These are phyloP conservation scores for Drosophila punjabiensis DNA, from an alignment of 1,140 invertebrate species.

Conservation along the genomic window DNA sequence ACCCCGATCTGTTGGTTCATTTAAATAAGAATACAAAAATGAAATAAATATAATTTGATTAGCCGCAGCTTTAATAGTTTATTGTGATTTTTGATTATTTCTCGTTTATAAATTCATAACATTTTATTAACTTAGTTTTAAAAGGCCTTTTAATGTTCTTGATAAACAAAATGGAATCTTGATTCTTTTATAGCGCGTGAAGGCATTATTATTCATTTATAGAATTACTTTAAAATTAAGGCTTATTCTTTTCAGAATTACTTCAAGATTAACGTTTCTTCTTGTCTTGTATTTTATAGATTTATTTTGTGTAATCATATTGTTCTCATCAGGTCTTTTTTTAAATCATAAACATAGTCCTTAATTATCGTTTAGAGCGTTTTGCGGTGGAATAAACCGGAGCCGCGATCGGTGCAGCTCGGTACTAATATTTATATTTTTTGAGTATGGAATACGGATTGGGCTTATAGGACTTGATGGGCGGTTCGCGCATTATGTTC, in stretches of 20 bases:
- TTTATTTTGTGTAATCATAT: conserved; percentile 13
- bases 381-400: conserved; percentile 10
- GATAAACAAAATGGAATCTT: conserved; percentile 38
- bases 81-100: conserved; percentile 28
- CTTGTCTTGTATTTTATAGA: conserved; percentile 23
- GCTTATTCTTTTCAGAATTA: conserved; percentile 7
- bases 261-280: conserved; percentile 4
- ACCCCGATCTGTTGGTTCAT: neutral
- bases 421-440: conserved; percentile 72
- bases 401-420: conserved; percentile 22
- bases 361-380: conserved; percentile 43
- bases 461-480: conserved; percentile 79
- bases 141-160: conserved; percentile 37
- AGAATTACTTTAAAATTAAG: conserved; percentile 8
- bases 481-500: conserved; percentile 79
- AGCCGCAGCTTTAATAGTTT: conserved; percentile 34
- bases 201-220: conserved; percentile 31
- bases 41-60: conserved; percentile 4
- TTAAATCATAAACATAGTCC: conserved; percentile 48
- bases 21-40: neutral
- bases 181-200: conserved; percentile 24
- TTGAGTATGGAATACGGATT: conserved; percentile 76
- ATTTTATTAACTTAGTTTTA: conserved; percentile 42
- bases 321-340: conserved; percentile 5
- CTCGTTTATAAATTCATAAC: conserved; percentile 49